These are phyloP conservation scores for Chondrosia reniformis DNA, from an alignment of 37 sponge, comb jelly and placozoan species.

Conservation along the genomic window DNA sequence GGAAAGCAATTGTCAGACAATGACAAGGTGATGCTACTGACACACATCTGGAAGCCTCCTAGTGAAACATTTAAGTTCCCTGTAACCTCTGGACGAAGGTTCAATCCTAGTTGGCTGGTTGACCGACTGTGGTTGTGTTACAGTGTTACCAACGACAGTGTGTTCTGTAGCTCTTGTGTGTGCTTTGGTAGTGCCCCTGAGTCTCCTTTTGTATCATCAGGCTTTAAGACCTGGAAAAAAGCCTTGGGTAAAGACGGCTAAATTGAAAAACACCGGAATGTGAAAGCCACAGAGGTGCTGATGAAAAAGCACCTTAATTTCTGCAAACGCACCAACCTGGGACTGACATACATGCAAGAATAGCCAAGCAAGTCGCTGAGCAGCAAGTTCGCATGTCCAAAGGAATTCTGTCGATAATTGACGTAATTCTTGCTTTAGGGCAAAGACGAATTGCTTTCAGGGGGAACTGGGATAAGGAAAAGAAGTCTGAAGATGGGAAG, in stretches of 20 bases:
- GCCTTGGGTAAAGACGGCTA: neutral
- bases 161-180: neutral
- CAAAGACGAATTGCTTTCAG: conserved; percentile 30
- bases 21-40: neutral
- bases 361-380: neutral
- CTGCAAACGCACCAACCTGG: neutral
- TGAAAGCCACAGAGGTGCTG: neutral
- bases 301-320: neutral
- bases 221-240: neutral
- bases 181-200: neutral
- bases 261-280: neutral
- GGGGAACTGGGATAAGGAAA: conserved; percentile 28
- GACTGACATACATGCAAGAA: neutral
- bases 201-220: neutral
- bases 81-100: neutral
- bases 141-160: neutral
- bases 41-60: neutral
- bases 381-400: neutral
- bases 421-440: conserved; percentile 31
- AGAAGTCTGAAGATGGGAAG: conserved; percentile 31
- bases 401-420: conserved; percentile 12
- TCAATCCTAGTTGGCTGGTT: neutral
- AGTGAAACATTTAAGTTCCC: neutral
- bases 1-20: neutral
- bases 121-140: neutral